Conservation (phyloP, 2,113 vertebrate species). For the Entelurus aequoreus region DNA sequence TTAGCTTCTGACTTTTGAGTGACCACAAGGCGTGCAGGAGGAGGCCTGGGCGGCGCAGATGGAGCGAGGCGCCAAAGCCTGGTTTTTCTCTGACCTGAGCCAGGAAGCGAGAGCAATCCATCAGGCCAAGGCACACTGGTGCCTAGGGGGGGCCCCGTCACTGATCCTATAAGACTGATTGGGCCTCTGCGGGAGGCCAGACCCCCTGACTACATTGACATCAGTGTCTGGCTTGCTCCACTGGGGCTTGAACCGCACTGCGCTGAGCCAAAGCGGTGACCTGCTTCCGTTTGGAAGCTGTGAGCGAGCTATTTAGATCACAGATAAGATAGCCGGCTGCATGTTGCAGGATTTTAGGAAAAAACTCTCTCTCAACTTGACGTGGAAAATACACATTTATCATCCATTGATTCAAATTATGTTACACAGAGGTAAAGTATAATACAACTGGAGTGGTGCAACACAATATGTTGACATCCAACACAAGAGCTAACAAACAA, state of each 20-base stretch:
- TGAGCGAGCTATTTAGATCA: conserved; percentile 41
- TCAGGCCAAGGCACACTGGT: conserved; percentile 56
- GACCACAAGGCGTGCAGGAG: conserved; percentile 48
- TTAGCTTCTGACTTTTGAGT: conserved; percentile 16
- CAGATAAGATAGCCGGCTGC: conserved; percentile 12
- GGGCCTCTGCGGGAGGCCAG: conserved; percentile 56
- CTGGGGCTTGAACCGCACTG: conserved; percentile 52
- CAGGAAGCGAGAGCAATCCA: conserved; percentile 66
- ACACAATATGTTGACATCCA: background rate
- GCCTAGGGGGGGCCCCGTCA: conserved; percentile 47
- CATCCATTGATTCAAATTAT: too few species aligned
- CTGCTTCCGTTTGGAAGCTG: conserved; percentile 59
- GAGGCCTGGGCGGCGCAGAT: conserved; percentile 64
- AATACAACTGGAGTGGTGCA: too few species aligned
- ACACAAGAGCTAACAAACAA: background rate
- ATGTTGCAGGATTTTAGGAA: conserved; percentile 3
- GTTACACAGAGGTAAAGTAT: too few species aligned
- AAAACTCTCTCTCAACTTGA: conserved; percentile 9
- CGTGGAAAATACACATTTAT: background rate
- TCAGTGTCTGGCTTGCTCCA: conserved; percentile 61
- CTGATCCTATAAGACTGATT: conserved; percentile 70
- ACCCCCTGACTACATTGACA: conserved; percentile 59
- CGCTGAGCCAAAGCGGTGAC: conserved; percentile 57
- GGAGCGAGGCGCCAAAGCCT: conserved; percentile 45
- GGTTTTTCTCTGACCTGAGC: conserved; percentile 41